Evolutionary conservation across 2,797 vertebrate species (phyloP).

Genomic region (Coregonus ussuriensis): DNA sequence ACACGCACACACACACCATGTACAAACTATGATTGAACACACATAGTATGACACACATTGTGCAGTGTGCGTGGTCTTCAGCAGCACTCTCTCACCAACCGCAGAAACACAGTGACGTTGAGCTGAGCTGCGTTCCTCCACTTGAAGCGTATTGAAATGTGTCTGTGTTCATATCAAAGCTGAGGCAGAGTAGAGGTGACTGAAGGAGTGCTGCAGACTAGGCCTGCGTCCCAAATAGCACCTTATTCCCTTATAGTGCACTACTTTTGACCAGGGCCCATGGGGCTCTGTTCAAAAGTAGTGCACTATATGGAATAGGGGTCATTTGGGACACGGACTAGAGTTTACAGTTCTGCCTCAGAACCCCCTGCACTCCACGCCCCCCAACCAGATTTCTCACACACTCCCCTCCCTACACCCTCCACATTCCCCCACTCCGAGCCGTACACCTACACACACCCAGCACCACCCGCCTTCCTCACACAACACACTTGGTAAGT

Average conservation of each 20-base stretch:
- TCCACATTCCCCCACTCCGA: not conserved
- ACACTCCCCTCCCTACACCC: not conserved
- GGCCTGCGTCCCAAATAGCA: too few species aligned
- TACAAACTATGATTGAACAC: not conserved
- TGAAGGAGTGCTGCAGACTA: not conserved
- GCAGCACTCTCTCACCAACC: constrained; percentile 1
- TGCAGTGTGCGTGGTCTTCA: not conserved
- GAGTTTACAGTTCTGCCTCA: constrained; percentile 9
- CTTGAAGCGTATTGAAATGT: constrained; percentile 20
- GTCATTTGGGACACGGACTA: too few species aligned
- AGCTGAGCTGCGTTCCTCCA: not conserved
- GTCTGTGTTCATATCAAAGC: constrained; percentile 30
- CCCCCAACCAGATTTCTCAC: not conserved
- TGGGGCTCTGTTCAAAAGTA: too few species aligned
- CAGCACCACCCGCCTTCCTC: not conserved
- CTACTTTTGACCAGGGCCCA: too few species aligned
- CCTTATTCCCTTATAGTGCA: too few species aligned
- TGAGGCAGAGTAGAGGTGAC: not conserved
- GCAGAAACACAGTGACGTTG: not conserved
- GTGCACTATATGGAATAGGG: too few species aligned
- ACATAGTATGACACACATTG: not conserved
- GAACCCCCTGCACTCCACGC: not conserved
- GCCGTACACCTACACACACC: not conserved
- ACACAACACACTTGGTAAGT: not conserved
- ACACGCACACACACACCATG: constrained; percentile 7